These are phyloP conservation scores for Megaceryle maxima DNA, from an alignment of 2,113 vertebrate species.

Conservation along the genomic window DNA sequence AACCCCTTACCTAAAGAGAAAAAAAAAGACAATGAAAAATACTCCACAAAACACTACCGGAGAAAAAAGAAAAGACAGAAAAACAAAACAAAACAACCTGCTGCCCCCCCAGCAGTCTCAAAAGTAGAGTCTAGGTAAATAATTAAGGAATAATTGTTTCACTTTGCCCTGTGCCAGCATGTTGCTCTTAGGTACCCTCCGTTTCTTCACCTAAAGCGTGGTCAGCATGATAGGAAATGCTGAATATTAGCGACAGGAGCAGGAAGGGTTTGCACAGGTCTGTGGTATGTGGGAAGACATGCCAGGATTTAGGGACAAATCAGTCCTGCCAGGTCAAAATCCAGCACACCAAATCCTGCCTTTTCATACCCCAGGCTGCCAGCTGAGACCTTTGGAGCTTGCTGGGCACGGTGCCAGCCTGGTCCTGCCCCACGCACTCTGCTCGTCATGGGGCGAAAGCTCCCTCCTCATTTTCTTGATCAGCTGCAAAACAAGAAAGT, in stretches of 20 bases:
- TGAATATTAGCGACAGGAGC: neutral
- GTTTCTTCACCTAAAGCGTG: neutral
- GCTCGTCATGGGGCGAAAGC: neutral
- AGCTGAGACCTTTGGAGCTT: neutral
- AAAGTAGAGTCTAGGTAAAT: neutral
- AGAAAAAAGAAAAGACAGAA: neutral
- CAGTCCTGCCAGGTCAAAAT: neutral
- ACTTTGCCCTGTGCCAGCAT: neutral
- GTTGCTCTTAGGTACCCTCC: neutral
- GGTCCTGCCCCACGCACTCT: rapidly evolving
- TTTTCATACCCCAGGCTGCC: neutral
- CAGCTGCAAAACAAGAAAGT: neutral
- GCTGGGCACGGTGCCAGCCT: rapidly evolving
- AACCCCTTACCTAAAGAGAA: neutral
- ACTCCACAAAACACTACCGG: neutral
- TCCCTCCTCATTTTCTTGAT: neutral
- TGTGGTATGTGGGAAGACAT: neutral
- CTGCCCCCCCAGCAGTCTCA: neutral
- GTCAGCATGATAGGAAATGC: rapidly evolving
- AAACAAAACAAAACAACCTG: rapidly evolving
- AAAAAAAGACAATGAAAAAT: neutral
- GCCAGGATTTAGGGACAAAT: neutral
- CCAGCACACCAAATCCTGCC: neutral
- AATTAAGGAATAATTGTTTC: neutral
- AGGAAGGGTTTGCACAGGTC: neutral